Evolutionary conservation across 2,113 vertebrate species (phyloP).

Genomic region (Ammospiza nelsoni): DNA sequence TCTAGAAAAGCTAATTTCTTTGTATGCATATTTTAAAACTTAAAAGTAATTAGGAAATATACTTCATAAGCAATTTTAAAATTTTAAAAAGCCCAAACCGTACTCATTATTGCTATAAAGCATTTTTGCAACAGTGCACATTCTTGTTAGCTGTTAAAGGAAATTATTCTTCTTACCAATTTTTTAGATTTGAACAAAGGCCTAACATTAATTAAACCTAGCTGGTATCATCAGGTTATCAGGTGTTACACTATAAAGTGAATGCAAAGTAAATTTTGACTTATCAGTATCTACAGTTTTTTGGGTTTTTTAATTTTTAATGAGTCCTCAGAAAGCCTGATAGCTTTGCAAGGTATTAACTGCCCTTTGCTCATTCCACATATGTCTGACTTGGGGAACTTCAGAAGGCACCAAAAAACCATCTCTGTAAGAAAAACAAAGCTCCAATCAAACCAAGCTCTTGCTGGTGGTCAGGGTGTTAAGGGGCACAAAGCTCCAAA

Average conservation of each 20-base stretch:
- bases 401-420: neutral
- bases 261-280: constrained; percentile 15
- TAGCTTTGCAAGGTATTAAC: neutral
- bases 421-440: neutral
- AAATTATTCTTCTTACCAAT: neutral
- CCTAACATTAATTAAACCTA: constrained; percentile 3
- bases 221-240: constrained; percentile 11
- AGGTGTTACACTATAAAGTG: constrained; percentile 1
- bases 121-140: neutral
- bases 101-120: neutral
- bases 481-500: neutral
- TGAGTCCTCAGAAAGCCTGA: neutral
- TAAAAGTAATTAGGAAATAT: constrained; percentile 36
- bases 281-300: neutral
- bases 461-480: neutral
- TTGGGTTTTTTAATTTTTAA: neutral
- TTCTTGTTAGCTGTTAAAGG: neutral
- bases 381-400: neutral
- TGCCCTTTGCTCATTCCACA: neutral
- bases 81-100: neutral
- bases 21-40: constrained; percentile 19
- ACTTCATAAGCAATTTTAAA: constrained; percentile 7
- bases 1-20: constrained; percentile 12
- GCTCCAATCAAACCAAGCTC: neutral
- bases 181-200: constrained; percentile 34